Conservation (phyloP, 2,888 invertebrate species). For the Ryuthela nishihirai region DNA sequence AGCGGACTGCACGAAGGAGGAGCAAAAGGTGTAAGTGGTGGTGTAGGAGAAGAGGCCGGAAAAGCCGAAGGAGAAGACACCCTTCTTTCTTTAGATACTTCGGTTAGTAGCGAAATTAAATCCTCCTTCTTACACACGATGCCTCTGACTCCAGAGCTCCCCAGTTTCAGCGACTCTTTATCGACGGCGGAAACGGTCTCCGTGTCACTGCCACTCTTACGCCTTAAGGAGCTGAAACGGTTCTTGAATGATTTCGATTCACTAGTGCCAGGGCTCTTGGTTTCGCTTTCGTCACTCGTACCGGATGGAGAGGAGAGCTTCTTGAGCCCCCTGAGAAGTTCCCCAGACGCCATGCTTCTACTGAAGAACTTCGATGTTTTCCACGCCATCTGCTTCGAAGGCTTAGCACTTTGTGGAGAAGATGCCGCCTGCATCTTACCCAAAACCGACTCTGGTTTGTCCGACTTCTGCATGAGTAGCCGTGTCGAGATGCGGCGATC, state of each 20-base stretch:
- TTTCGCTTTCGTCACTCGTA: background rate
- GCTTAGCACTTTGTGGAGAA: no score
- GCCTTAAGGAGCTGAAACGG: slow-evolving; percentile 22
- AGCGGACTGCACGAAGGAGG: slow-evolving; percentile 29
- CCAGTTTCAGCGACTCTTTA: slow-evolving; percentile 23
- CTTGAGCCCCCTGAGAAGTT: slow-evolving; percentile 29
- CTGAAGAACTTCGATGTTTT: slow-evolving; percentile 37
- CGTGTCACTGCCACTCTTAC: slow-evolving; percentile 29
- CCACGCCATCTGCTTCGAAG: slow-evolving; percentile 29
- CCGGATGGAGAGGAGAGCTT: slow-evolving; percentile 6
- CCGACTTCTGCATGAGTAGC: slow-evolving; percentile 8
- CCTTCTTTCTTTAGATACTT: slow-evolving; percentile 14
- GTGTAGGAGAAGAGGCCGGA: slow-evolving; percentile 20
- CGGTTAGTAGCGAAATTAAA: slow-evolving; percentile 18
- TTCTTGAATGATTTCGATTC: slow-evolving; percentile 30
- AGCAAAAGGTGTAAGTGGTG: slow-evolving; percentile 19
- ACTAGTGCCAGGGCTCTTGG: background rate
- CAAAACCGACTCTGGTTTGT: background rate
- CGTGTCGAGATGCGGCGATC: slow-evolving; percentile 10
- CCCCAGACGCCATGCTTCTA: slow-evolving; percentile 34
- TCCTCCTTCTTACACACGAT: slow-evolving; percentile 37
- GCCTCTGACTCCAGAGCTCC: slow-evolving; percentile 23
- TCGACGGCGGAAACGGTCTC: slow-evolving; percentile 30
- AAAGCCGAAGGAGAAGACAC: slow-evolving; percentile 31
- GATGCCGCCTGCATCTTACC: no score